Conservation (phyloP, 2,888 invertebrate genomes). For the Chrysopilus asiliformis region DNA sequence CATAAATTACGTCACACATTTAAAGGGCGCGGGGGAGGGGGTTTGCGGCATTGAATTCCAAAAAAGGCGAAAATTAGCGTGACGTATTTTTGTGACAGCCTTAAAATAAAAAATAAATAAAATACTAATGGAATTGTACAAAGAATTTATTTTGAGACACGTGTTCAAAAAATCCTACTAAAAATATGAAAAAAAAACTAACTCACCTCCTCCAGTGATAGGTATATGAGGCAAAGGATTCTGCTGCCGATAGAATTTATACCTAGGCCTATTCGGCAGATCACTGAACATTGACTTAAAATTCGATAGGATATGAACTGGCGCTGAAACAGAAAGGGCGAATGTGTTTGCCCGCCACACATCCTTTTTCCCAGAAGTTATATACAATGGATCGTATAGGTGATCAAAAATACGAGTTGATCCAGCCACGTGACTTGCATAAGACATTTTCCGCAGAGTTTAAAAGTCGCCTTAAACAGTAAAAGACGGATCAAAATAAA, state of each 20-base stretch:
- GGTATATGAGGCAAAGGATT: conserved; percentile 9
- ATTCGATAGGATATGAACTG: conserved; percentile 15
- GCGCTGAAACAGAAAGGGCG: conserved; percentile 15
- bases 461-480: too few species aligned
- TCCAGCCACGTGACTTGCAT: conserved; percentile 14
- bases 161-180: too few species aligned
- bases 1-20: too few species aligned
- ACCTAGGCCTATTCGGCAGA: conserved; percentile 13
- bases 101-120: too few species aligned
- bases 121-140: too few species aligned
- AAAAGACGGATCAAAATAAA: too few species aligned
- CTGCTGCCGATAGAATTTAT: conserved; percentile 12
- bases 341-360: conserved; percentile 11
- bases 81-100: too few species aligned
- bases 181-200: too few species aligned
- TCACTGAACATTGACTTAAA: conserved; percentile 19
- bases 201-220: conserved; percentile 14
- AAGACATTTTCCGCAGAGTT: conserved; percentile 7
- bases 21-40: too few species aligned
- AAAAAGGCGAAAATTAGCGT: too few species aligned
- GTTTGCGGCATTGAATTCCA: too few species aligned
- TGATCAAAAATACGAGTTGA: conserved; percentile 17
- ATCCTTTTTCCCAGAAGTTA: conserved; percentile 14
- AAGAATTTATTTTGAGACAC: too few species aligned
- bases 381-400: conserved; percentile 17